Percentiles rank a stretch among this genome's conserved stretches.
These are phyloP conservation scores for Chaetoderma sp. DNA, from an alignment of 2,888 invertebrate genomes.

Conservation along the genomic window DNA sequence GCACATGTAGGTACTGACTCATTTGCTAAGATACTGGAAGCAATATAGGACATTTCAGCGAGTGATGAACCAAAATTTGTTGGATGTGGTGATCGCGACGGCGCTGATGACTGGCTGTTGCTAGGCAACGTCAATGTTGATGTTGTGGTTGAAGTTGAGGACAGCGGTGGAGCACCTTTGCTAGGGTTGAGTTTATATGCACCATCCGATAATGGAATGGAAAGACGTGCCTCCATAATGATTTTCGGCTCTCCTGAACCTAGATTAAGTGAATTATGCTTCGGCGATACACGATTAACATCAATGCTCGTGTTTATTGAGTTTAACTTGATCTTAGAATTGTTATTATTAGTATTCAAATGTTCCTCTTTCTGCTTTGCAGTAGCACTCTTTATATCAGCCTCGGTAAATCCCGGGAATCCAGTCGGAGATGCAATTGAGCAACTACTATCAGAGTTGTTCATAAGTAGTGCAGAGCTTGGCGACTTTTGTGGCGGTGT, in stretches of 20 bases:
- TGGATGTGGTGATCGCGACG: no score
- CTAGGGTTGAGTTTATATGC: not conserved
- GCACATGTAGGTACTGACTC: no score
- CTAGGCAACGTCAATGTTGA: not conserved
- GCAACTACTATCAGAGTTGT: not conserved
- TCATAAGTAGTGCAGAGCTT: no score
- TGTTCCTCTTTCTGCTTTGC: no score
- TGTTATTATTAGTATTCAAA: no score
- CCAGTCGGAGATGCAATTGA: constrained; percentile 24
- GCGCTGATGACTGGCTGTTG: not conserved
- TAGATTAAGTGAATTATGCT: not conserved
- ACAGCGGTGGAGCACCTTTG: not conserved
- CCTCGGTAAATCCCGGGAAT: constrained; percentile 28
- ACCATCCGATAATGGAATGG: constrained; percentile 11
- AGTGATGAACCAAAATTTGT: no score
- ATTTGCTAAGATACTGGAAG: no score
- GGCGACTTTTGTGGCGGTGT: no score
- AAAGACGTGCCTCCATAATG: constrained; percentile 26
- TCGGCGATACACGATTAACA: not conserved
- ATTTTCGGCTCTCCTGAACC: constrained; percentile 16
- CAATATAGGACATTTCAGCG: no score
- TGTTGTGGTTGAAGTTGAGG: not conserved
- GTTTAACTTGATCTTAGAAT: no score
- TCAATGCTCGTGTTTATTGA: no score
- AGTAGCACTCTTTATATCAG: constrained; percentile 25